phyloP scores from a whole-genome alignment of 2,113 vertebrate species.

The Petrocephalus zakoni region DNA sequence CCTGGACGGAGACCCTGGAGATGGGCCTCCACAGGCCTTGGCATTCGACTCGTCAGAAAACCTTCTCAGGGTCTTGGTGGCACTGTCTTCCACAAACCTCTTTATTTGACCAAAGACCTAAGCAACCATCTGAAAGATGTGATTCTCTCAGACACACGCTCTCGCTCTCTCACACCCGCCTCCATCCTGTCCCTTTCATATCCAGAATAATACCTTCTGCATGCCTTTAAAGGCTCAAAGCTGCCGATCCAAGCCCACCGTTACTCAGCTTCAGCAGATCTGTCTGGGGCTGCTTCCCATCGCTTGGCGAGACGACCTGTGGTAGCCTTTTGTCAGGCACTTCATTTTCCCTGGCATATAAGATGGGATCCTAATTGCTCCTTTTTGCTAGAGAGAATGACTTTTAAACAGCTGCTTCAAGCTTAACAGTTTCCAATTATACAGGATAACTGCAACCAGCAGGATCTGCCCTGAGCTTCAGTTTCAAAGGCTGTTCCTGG shows the following conservation, averaged over 20 bases:
- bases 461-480: not conserved
- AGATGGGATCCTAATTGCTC: slow-evolving; percentile 10
- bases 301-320: not conserved
- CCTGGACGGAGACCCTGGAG: not conserved
- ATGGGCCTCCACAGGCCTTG: not conserved
- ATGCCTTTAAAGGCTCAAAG: not conserved
- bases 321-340: not conserved
- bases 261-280: not conserved
- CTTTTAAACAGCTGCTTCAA: slow-evolving; percentile 14
- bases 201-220: not conserved
- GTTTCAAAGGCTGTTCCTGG: not conserved
- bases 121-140: not conserved
- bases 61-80: not conserved
- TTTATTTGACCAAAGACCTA: not conserved
- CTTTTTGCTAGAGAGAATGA: slow-evolving; percentile 6
- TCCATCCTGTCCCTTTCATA: not conserved
- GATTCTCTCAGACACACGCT: not conserved
- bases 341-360: not conserved
- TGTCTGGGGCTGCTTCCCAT: not conserved
- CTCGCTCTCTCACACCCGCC: not conserved
- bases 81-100: not conserved
- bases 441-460: not conserved
- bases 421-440: slow-evolving; percentile 9
- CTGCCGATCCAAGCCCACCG: not conserved
- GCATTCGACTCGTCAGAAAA: not conserved